These are phyloP conservation scores for Nymphalis urticae DNA, from an alignment of 2,888 invertebrate species.

Conservation along the genomic window DNA sequence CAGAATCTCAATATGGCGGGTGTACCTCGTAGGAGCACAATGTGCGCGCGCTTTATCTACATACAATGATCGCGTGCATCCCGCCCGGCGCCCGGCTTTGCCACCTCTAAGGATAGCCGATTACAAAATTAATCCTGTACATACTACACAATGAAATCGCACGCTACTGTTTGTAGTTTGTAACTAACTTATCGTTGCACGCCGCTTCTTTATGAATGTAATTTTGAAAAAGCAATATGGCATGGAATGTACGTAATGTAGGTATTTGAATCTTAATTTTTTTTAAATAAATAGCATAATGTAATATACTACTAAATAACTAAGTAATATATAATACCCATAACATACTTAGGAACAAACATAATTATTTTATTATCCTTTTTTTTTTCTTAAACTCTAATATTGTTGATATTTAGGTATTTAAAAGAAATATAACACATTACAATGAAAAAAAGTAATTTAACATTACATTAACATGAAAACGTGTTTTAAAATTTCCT, in stretches of 20 bases:
- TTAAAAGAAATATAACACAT: too few species aligned
- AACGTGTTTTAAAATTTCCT: too few species aligned
- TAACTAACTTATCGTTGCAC: neutral
- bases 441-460: too few species aligned
- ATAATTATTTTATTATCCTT: too few species aligned
- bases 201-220: conserved; percentile 10
- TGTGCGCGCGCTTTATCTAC: conserved; percentile 49
- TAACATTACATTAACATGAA: too few species aligned
- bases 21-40: conserved; percentile 28
- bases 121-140: conserved; percentile 33
- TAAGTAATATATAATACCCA: too few species aligned
- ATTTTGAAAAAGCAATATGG: neutral
- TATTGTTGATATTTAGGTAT: too few species aligned
- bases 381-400: too few species aligned
- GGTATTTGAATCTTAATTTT: neutral
- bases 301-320: too few species aligned
- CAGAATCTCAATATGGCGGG: conserved; percentile 40
- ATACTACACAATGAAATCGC: conserved; percentile 23
- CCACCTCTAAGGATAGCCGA: conserved; percentile 13
- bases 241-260: neutral
- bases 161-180: conserved; percentile 8
- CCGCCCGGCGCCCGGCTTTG: conserved; percentile 7
- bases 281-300: too few species aligned
- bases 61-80: conserved; percentile 50
- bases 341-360: too few species aligned